Percentiles rank a stretch among this genome's conserved stretches.
Evolutionary conservation across 2,113 vertebrate species (phyloP).

Genomic region (Rhabdomys dilectus): DNA sequence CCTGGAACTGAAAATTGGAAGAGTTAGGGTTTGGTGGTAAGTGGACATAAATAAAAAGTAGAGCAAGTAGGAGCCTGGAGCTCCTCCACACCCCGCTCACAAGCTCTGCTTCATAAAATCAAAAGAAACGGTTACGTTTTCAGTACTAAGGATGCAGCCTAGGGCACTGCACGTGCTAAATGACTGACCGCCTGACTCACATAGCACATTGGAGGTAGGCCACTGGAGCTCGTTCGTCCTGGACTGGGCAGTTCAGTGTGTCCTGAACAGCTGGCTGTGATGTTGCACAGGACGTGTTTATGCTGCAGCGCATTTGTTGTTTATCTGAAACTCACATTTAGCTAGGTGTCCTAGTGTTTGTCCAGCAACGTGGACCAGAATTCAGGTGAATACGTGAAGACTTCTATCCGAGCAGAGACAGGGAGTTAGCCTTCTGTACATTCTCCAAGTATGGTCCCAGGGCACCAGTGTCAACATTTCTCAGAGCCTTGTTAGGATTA

Average conservation of each 20-base stretch:
- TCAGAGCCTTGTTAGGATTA: neutral
- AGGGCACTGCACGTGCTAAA: neutral
- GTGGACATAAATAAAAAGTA: neutral
- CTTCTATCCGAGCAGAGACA: neutral
- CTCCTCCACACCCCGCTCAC: neutral
- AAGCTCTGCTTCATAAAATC: neutral
- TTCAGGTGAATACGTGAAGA: slow-evolving; percentile 9
- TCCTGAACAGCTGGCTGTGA: neutral
- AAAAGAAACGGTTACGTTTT: neutral
- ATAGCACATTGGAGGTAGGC: neutral
- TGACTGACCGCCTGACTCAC: neutral
- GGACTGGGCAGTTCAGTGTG: neutral
- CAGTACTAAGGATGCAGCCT: neutral
- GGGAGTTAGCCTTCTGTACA: neutral
- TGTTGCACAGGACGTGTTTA: neutral
- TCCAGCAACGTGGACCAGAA: neutral
- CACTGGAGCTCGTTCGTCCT: neutral
- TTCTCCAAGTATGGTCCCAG: neutral
- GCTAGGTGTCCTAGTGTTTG: neutral
- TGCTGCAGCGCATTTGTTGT: neutral
- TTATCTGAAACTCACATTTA: neutral
- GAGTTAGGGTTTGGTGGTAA: neutral
- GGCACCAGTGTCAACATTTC: neutral
- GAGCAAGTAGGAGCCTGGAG: neutral
- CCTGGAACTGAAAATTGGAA: neutral